Evolutionary conservation across 2,888 invertebrate species (phyloP), one percentile per base, ranked within the genome.

Genomic region (Lapara coniferarum): DNA sequence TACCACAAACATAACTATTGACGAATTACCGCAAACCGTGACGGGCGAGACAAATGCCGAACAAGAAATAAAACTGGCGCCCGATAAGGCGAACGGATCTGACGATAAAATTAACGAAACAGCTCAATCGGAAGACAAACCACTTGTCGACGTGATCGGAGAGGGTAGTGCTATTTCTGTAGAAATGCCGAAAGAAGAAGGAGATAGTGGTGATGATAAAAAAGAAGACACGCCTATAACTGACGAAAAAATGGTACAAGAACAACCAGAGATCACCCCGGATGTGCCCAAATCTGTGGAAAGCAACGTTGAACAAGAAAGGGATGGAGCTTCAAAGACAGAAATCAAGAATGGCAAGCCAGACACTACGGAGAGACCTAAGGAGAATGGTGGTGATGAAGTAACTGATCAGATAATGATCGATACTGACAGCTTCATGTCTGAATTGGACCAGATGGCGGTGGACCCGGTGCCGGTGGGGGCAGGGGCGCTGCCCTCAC

Each of bases 401-500:
- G 77, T 83, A 0, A 83, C 55, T 66, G 92, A 93, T 72, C 88
- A 84, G 70, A 85, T 91, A 57, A 82, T 86, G 74, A 94, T 89
- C 52, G 94, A 94, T 71, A 87, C 83, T 72, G 95, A 95, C 68
- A 89, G 90, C 76, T 92, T 95, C 37, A 90, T 95, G 70, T 89
- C 94, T 0, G 95, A 95, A 67, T 83, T 95, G 14, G 95, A 94
- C 70, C 94, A 93, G 74, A 94, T 94, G 69, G 90, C 91, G 14
- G 89, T 90, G 57, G 92, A 92, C 53, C 93, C 92, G 4, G 85
- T 89, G 16, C 92, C 92, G 0, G 83, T 93, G 44, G 93, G 92
- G 12, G 69, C 92, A 46, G 93, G 91, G 12, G 67, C 81, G 14
- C 85, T 77, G 2, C 74, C 82, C 2, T 71, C 83, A 46, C 84